Evolutionary conservation across 2,113 vertebrate genomes (phyloP).

Genomic region (Galemys pyrenaicus): DNA sequence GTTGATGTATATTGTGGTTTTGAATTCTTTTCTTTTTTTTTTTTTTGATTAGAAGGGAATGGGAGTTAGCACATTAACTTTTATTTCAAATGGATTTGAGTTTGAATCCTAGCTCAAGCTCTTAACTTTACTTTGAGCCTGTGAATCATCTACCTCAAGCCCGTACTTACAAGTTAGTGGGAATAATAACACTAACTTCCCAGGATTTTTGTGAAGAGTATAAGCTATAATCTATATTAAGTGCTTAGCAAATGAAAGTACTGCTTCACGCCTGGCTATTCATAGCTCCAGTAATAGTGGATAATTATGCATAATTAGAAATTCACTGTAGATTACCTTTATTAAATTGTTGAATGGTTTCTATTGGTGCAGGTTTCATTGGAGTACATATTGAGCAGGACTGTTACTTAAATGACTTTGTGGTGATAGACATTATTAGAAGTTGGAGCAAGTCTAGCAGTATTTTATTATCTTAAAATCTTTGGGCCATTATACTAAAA

Average conservation of each 20-base stretch:
- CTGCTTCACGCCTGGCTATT: conserved; percentile 43
- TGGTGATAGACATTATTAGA: conserved; percentile 54
- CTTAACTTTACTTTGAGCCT: neutral
- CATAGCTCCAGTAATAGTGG: conserved; percentile 45
- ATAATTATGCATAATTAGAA: conserved; percentile 51
- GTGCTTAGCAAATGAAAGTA: neutral
- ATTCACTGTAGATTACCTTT: conserved; percentile 29
- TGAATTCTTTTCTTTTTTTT: neutral
- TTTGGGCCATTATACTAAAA: conserved; percentile 30
- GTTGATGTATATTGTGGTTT: neutral
- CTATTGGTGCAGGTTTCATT: conserved; percentile 44
- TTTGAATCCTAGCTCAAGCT: conserved; percentile 25
- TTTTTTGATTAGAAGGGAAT: neutral
- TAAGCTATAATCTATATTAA: conserved; percentile 55
- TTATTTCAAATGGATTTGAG: neutral
- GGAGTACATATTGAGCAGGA: neutral
- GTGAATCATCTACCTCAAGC: conserved; percentile 15
- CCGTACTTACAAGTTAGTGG: neutral
- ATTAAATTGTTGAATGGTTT: conserved; percentile 58
- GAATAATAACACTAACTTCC: neutral
- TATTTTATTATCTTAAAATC: conserved; percentile 62
- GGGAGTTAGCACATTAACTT: neutral
- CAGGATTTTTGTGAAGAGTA: conserved; percentile 40
- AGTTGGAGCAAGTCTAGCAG: conserved; percentile 54
- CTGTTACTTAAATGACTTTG: conserved; percentile 58